Evolutionary conservation across 2,888 invertebrate genomes (phyloP).

Genomic region (Hoplodrina ambigua): DNA sequence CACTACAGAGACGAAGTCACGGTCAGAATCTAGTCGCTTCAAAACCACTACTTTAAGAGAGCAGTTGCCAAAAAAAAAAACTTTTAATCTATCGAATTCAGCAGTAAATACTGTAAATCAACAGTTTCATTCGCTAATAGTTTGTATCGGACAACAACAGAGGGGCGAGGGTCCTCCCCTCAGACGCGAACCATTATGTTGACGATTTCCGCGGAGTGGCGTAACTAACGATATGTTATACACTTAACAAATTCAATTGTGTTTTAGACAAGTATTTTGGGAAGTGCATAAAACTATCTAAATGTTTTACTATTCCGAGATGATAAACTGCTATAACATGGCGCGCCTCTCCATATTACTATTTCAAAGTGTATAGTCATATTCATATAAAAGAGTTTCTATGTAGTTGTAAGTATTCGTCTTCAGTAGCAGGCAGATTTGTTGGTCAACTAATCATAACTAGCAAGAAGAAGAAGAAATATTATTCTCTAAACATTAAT

Average conservation of each 20-base stretch:
- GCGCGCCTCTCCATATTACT: no score
- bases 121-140: slow-evolving; percentile 41
- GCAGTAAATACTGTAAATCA: slow-evolving; percentile 45
- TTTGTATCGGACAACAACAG: slow-evolving; percentile 40
- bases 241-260: slow-evolving; percentile 34
- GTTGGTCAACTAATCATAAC: no score
- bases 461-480: no score
- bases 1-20: no score
- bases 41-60: no score
- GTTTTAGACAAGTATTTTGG: slow-evolving; percentile 22
- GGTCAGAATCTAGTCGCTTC: no score
- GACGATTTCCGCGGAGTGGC: slow-evolving; percentile 33
- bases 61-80: slow-evolving; percentile 1
- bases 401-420: no score
- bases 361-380: no score
- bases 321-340: no score
- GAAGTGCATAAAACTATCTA: background rate
- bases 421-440: no score
- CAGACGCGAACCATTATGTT: slow-evolving; percentile 34
- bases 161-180: slow-evolving; percentile 50
- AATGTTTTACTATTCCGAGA: no score
- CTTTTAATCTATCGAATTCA: slow-evolving; percentile 19
- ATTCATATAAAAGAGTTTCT: no score
- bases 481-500: background rate
- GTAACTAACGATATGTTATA: slow-evolving; percentile 31